Conservation (phyloP, 2,113 vertebrate species). For the Thinocorus orbignyianus region DNA sequence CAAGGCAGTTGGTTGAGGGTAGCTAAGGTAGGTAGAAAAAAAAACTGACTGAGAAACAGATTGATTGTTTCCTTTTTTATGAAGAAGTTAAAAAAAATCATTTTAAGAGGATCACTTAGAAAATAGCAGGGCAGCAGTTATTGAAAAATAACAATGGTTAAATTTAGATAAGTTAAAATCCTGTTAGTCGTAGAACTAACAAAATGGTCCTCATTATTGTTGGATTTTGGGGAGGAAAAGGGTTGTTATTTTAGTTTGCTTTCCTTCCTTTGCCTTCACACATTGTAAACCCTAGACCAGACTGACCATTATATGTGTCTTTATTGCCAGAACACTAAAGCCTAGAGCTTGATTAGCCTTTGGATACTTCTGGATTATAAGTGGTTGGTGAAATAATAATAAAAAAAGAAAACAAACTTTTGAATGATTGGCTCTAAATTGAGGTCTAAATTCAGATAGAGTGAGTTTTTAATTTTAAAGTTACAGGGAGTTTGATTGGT, state of each 20-base stretch:
- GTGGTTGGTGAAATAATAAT: background rate
- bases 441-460: background rate
- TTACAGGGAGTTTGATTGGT: background rate
- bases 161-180: background rate
- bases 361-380: background rate
- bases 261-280: background rate
- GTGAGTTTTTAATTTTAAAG: constrained; percentile 1
- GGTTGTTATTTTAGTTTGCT: background rate
- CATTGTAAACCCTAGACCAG: background rate
- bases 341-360: background rate
- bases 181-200: background rate
- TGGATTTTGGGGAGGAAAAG: background rate
- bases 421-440: background rate
- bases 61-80: background rate
- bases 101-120: background rate
- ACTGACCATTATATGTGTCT: background rate
- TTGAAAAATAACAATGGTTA: background rate
- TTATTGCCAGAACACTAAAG: background rate
- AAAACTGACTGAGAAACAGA: background rate
- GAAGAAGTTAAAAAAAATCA: background rate
- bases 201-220: background rate
- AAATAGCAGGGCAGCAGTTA: background rate
- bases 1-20: background rate
- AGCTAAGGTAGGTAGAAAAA: background rate
- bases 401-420: background rate